phyloP scores from a whole-genome alignment of 1,140 invertebrate species.

The Drosophila azteca region DNA sequence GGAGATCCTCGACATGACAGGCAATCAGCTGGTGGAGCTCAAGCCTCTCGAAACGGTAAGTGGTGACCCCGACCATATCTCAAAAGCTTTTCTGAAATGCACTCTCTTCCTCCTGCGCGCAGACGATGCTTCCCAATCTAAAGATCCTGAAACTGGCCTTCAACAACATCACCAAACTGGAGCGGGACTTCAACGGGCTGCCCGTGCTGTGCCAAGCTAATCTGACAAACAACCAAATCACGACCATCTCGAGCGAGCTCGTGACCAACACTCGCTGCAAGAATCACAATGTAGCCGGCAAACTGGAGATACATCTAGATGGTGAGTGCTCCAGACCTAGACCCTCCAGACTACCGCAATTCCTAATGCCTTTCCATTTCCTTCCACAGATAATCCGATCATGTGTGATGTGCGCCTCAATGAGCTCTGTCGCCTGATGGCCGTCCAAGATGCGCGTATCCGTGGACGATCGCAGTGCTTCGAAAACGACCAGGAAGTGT shows the following conservation, averaged over 20 bases:
- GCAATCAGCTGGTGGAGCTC: constrained; percentile 89
- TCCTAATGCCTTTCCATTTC: not conserved
- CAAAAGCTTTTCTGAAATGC: not conserved
- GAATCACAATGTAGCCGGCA: constrained; percentile 89
- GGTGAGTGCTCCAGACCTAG: constrained; percentile 84
- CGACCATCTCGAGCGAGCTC: constrained; percentile 88
- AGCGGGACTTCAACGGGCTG: constrained; percentile 91
- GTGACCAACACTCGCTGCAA: constrained; percentile 91
- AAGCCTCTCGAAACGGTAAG: constrained; percentile 91
- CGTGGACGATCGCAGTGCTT: constrained; percentile 86
- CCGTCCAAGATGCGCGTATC: constrained; percentile 88
- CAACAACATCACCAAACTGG: constrained; percentile 89
- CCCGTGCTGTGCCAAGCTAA: constrained; percentile 91
- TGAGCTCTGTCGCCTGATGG: constrained; percentile 87
- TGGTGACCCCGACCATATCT: not conserved
- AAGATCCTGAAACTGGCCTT: constrained; percentile 90
- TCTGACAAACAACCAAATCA: constrained; percentile 90
- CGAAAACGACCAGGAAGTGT: constrained; percentile 84
- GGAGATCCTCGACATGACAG: constrained; percentile 89
- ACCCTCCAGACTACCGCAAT: not conserved
- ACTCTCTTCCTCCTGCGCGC: too few species aligned
- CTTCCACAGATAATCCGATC: constrained; percentile 89
- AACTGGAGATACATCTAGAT: constrained; percentile 90
- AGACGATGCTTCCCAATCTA: constrained; percentile 90
- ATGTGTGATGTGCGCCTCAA: constrained; percentile 88